Conservation (phyloP, 2,888 invertebrate genomes). For the Hypsopygia costalis region DNA sequence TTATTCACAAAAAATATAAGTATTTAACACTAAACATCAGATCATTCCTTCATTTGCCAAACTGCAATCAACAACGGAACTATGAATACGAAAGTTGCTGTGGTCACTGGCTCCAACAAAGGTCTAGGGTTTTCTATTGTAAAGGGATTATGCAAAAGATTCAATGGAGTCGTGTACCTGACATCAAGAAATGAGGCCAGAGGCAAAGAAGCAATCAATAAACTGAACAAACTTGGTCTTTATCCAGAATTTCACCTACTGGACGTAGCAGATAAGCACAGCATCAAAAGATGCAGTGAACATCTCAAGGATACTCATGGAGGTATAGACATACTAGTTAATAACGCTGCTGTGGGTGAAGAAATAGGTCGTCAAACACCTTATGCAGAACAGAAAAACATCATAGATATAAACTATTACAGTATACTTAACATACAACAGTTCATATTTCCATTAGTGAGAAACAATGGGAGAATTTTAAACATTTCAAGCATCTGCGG, state of each 20-base stretch:
- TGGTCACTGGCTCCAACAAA: constrained; percentile 82
- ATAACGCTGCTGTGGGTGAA: constrained; percentile 80
- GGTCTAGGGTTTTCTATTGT: constrained; percentile 83
- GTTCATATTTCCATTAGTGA: constrained; percentile 84
- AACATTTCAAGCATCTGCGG: constrained; percentile 87
- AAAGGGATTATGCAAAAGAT: constrained; percentile 77
- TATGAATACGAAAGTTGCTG: constrained; percentile 26
- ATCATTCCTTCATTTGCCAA: too few species aligned
- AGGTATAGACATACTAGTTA: constrained; percentile 87
- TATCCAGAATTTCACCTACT: constrained; percentile 82
- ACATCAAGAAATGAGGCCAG: constrained; percentile 80
- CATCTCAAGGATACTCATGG: constrained; percentile 80
- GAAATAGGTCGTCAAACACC: constrained; percentile 13
- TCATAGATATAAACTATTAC: constrained; percentile 85
- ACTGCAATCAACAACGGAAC: too few species aligned
- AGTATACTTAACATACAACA: constrained; percentile 82
- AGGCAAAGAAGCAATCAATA: constrained; percentile 73
- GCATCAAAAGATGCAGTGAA: constrained; percentile 77
- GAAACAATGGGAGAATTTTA: constrained; percentile 83
- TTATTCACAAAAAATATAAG: too few species aligned
- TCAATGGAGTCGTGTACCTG: constrained; percentile 82
- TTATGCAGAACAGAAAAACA: constrained; percentile 73
- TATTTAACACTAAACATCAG: too few species aligned
- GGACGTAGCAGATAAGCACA: constrained; percentile 80
- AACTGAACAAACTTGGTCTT: constrained; percentile 61